A percentile compares a stretch with the other conserved stretches of the same genome.
Conservation (phyloP, 2,797 vertebrate species). For the Pagetopsis macropterus region DNA sequence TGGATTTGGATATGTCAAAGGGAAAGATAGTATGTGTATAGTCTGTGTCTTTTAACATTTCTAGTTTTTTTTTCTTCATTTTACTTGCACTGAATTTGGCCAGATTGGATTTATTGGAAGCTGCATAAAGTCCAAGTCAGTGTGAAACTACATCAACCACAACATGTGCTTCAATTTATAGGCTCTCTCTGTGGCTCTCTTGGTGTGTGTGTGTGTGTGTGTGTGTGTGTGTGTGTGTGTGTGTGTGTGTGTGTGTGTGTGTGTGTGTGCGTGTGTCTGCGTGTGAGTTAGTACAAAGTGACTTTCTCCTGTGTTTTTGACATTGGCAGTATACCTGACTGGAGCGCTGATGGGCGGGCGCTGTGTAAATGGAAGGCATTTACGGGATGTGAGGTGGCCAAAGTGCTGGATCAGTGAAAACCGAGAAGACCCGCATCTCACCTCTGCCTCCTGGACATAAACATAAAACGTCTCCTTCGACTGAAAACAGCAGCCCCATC, state of each 20-base stretch:
- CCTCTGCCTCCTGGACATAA: constrained; percentile 15
- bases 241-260: background rate
- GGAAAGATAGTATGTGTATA: too few species aligned
- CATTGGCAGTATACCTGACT: constrained; percentile 61
- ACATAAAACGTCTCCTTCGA: constrained; percentile 7
- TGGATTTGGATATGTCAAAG: too few species aligned
- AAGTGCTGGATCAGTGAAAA: constrained; percentile 81
- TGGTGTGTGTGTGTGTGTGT: constrained; percentile 1
- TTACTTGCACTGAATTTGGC: background rate
- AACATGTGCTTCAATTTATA: constrained; percentile 1
- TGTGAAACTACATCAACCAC: background rate
- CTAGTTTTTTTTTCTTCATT: background rate
- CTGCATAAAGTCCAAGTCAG: background rate
- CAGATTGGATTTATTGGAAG: background rate
- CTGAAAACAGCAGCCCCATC: too few species aligned
- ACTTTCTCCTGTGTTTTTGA: constrained; percentile 55
- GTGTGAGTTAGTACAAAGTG: background rate
- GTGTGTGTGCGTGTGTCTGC: constrained; percentile 1
- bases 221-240: background rate
- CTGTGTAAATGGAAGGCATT: constrained; percentile 57
- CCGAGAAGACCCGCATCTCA: constrained; percentile 53
- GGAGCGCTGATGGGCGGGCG: constrained; percentile 53
- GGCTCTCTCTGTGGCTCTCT: background rate
- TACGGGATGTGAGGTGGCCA: constrained; percentile 59
- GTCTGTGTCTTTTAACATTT: background rate